phyloP scores from a whole-genome alignment of 2,797 vertebrate genomes.

The Danio tinwini region DNA sequence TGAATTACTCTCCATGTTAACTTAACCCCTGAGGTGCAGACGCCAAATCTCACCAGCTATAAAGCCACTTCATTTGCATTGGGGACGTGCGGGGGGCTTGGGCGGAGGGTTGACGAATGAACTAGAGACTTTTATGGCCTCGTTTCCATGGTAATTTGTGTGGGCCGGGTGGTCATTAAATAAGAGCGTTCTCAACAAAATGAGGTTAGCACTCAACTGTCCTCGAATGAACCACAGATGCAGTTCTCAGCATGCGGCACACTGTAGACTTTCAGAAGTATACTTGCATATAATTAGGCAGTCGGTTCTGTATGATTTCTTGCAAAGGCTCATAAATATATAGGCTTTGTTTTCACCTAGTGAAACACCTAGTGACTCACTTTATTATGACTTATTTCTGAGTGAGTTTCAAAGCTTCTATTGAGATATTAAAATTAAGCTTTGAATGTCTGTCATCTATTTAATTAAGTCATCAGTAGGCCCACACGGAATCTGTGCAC shows the following conservation, averaged over 20 bases:
- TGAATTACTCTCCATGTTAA: constrained; percentile 60
- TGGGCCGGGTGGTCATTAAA: constrained; percentile 52
- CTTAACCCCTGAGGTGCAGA: constrained; percentile 69
- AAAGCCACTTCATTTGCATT: constrained; percentile 70
- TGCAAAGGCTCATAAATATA: too few relatives aligned
- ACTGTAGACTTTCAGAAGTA: too few relatives aligned
- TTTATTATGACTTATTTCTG: too few relatives aligned
- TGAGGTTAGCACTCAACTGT: constrained; percentile 24
- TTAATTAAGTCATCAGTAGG: too few relatives aligned
- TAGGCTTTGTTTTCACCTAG: too few relatives aligned
- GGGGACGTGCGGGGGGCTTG: constrained; percentile 14
- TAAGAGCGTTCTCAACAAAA: constrained; percentile 30
- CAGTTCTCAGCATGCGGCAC: constrained; percentile 4
- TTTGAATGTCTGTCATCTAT: too few relatives aligned
- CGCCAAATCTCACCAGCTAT: constrained; percentile 70
- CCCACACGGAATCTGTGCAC: too few relatives aligned
- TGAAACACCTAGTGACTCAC: too few relatives aligned
- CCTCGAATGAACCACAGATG: constrained; percentile 18
- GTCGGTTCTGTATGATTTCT: too few relatives aligned
- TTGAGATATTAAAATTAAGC: too few relatives aligned
- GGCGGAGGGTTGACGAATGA: constrained; percentile 32
- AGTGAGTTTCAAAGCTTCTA: too few relatives aligned
- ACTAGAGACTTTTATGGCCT: constrained; percentile 71
- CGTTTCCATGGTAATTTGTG: constrained; percentile 64
- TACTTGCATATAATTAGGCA: too few relatives aligned